phyloP scores from a whole-genome alignment of 2,888 invertebrate species.

The Plebejus anna region DNA sequence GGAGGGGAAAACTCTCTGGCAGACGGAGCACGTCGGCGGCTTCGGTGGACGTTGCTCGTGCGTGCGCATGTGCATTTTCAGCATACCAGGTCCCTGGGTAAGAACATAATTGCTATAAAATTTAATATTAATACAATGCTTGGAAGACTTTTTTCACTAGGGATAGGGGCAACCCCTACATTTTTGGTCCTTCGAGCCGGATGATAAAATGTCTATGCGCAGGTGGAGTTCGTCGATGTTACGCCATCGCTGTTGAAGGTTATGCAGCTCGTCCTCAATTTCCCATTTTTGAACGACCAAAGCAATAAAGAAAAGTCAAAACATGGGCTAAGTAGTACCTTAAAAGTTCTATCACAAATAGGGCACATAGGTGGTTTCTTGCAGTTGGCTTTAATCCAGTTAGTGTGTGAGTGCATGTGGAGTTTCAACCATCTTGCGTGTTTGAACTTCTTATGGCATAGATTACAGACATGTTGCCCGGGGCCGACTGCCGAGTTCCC shows the following conservation, averaged over 20 bases:
- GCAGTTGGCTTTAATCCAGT: slow-evolving; percentile 83
- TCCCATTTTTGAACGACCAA: no score
- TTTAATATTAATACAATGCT: no score
- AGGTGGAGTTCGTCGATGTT: no score
- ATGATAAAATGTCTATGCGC: no score
- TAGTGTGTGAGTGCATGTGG: slow-evolving; percentile 82
- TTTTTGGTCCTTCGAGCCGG: no score
- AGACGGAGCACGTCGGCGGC: slow-evolving; percentile 81
- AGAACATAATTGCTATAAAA: not conserved
- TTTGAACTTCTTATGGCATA: slow-evolving; percentile 82
- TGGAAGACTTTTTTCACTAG: no score
- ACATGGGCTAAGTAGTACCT: slow-evolving; percentile 48
- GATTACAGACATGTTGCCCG: slow-evolving; percentile 81
- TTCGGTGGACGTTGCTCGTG: slow-evolving; percentile 80
- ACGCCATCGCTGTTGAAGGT: no score
- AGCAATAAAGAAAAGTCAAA: no score
- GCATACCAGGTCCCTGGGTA: slow-evolving; percentile 81
- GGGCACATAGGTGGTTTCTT: slow-evolving; percentile 83
- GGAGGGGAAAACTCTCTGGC: slow-evolving; percentile 79
- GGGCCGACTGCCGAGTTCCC: slow-evolving; percentile 78
- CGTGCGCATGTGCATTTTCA: slow-evolving; percentile 84
- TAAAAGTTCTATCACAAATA: slow-evolving; percentile 81
- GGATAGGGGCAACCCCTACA: no score
- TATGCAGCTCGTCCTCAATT: no score
- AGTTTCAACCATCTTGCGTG: slow-evolving; percentile 81